Evolutionary conservation across 2,797 vertebrate species (phyloP).

Genomic region (Acrossocheilus fasciatus): DNA sequence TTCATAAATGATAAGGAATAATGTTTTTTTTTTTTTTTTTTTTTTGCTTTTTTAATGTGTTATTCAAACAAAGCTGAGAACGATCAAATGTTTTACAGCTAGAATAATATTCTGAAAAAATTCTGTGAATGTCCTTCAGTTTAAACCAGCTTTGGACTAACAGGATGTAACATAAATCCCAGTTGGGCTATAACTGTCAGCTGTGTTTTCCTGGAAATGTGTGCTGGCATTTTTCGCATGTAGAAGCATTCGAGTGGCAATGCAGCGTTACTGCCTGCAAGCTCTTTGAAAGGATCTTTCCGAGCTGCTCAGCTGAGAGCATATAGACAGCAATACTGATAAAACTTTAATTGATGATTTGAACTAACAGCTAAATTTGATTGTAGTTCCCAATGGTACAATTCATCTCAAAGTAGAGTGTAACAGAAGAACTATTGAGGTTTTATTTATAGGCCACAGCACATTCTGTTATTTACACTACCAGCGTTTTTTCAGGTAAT

Average conservation of each 20-base stretch:
- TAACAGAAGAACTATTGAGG: not conserved
- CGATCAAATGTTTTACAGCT: not conserved
- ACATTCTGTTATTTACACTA: not conserved
- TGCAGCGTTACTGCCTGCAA: slow-evolving; percentile 24
- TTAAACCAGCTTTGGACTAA: slow-evolving; percentile 34
- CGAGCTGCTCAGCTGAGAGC: not conserved
- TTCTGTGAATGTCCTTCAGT: slow-evolving; percentile 39
- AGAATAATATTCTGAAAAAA: not conserved
- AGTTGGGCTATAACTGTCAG: slow-evolving; percentile 28
- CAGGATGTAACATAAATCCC: slow-evolving; percentile 60
- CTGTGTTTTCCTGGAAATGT: slow-evolving; percentile 60
- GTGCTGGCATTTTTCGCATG: slow-evolving; percentile 45
- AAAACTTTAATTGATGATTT: not conserved
- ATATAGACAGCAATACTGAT: slow-evolving; percentile 1
- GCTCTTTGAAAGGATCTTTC: slow-evolving; percentile 20
- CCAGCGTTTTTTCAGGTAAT: not conserved
- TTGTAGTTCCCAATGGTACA: not conserved
- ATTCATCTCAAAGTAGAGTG: not conserved
- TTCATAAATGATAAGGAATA: not conserved
- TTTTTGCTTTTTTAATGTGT: no score
- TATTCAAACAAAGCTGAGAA: not conserved
- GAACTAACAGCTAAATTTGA: not conserved
- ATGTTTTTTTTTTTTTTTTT: not conserved
- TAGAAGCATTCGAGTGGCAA: slow-evolving; percentile 41
- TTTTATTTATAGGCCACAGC: not conserved